phyloP scores from a whole-genome alignment of 1,140 invertebrate species.

The Platorchestia sp. region DNA sequence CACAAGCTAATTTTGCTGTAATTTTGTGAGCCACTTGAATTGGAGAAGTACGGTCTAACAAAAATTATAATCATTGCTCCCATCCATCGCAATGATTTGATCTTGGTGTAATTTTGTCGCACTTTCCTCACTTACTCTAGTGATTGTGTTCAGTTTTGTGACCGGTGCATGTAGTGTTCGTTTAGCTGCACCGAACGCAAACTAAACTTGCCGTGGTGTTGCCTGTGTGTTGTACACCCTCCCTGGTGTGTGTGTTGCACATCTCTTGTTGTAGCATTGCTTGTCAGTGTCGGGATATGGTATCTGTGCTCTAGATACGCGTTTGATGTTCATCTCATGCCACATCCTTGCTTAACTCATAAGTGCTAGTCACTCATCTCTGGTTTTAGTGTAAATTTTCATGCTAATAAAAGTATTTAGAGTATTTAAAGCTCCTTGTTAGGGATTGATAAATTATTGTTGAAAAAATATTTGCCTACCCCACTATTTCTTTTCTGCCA shows the following conservation, averaged over 20 bases:
- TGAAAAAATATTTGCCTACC: conserved; percentile 11
- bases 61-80: neutral
- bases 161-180: neutral
- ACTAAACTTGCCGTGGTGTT: conserved; percentile 6
- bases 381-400: conserved; percentile 26
- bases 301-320: conserved; percentile 31
- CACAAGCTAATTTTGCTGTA: neutral
- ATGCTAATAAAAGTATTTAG: conserved; percentile 30
- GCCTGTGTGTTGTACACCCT: neutral
- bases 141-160: neutral
- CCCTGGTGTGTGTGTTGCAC: conserved; percentile 4
- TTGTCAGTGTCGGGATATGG: conserved; percentile 17
- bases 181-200: neutral
- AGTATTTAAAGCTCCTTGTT: neutral
- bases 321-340: conserved; percentile 7
- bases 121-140: neutral
- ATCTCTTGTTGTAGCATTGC: neutral
- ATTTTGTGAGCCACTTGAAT: neutral
- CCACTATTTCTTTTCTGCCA: neutral
- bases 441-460: conserved; percentile 38
- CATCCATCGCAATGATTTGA: neutral
- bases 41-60: neutral
- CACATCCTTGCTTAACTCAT: conserved; percentile 3
- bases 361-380: conserved; percentile 3
- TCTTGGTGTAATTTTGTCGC: neutral